Conservation (phyloP, 2,888 invertebrate species). For the Rugalucina vietnamica region DNA sequence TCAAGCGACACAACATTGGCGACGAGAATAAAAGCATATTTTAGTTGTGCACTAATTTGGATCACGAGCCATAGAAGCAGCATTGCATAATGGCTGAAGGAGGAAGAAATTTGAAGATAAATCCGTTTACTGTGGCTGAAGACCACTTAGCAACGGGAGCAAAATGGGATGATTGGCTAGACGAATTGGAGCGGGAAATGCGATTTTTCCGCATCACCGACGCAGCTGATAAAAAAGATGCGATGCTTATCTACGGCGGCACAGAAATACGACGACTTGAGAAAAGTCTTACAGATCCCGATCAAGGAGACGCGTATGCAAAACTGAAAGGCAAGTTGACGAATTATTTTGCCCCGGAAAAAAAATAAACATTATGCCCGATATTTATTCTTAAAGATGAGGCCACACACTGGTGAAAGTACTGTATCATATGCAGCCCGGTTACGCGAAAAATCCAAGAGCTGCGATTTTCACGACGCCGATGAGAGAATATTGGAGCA, state of each 20-base stretch:
- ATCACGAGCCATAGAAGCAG: neutral
- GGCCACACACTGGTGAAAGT: too few relatives aligned
- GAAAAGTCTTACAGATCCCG: neutral
- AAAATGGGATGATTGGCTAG: neutral
- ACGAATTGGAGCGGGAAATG: neutral
- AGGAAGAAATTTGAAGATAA: neutral
- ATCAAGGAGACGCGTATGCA: neutral
- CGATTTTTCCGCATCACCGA: neutral
- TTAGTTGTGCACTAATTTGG: too few relatives aligned
- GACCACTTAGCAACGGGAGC: neutral
- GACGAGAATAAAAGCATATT: too few relatives aligned
- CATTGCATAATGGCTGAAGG: neutral
- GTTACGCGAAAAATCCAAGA: neutral
- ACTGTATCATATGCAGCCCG: too few relatives aligned
- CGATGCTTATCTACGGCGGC: too few relatives aligned
- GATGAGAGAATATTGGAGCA: slow-evolving; percentile 11
- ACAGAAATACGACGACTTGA: too few relatives aligned
- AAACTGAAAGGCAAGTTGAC: too few relatives aligned
- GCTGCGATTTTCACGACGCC: neutral
- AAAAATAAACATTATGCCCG: neutral
- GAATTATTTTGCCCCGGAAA: neutral
- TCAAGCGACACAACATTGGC: too few relatives aligned
- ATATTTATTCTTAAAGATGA: neutral
- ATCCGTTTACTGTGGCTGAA: neutral
- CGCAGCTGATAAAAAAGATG: too few relatives aligned